Evolutionary conservation across 2,113 vertebrate species (phyloP), one percentile per base, ranked within the genome.

Genomic region (Passer montanus): DNA sequence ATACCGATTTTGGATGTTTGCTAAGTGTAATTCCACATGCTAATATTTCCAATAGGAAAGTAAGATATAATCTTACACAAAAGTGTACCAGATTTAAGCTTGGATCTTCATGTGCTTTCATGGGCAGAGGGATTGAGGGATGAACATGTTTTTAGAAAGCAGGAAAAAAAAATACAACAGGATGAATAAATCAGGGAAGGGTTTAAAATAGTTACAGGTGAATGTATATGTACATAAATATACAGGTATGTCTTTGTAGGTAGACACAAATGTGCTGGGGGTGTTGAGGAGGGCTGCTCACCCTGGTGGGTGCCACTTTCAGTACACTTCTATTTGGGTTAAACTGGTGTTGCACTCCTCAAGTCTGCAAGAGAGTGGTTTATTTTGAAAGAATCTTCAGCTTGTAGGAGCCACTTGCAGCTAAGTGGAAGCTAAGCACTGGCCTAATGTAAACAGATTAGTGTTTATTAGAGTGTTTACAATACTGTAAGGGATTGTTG

Each of bases 251-350:
- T n/a, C 6, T 60, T 46, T 64, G 13, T 31, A 27, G 17, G 35
- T 13, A 50, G 17, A 43, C 9, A 50, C 0, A 0, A 24, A 13
- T 41, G 30, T n/a, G 28, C 44, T n/a, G 46, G 50, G 20, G 30
- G 3, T 12, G 20, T 30, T 66, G 30, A 46, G 28, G 28, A 35
- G 15, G 11, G 13, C 31, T 59, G 70, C 31, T 6, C 37, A 13
- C 20, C n/a, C 18, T 2, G 0, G 8, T 12, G 7, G 7, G 18
- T 44, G 46, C 9, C 10, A 4, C 13, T 44, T 58, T 15, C 52
- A 33, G 9, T 27, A 2, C 1, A 1, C 31, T 52, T 50, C 44
- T 52, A 0, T 52, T 74, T 0, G 2, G 15, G 24, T 46, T 30
- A 52, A 12, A 53, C 28, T 46, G 23, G 19, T n/a, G 33, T 53